Evolutionary conservation across 2,113 vertebrate species (phyloP), one percentile per base, ranked within the genome.

Genomic region (Microtus oregoni): DNA sequence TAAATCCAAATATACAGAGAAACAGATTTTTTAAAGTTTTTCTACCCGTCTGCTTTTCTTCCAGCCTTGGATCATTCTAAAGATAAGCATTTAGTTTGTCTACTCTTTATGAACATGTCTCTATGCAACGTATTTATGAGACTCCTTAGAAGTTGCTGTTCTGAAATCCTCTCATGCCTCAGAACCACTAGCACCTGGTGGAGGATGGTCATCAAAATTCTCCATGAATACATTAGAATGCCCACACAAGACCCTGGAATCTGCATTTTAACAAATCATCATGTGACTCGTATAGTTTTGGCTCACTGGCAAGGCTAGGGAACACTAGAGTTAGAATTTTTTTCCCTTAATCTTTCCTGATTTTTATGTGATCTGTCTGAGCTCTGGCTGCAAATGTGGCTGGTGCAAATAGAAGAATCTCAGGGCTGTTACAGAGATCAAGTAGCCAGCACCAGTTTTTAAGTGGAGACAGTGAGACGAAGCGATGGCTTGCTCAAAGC

Each of bases 341-440:
- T 10, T 90, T 41, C n/a, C 86, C 47, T 86, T 94, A 89, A 86
- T 65, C 17, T 22, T 95, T 67, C 68, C 70, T 79, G 41, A 19
- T 83, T 82, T 47, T 52, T 20, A 44, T 63, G 26, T 20, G n/a
- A 58, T 35, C 70, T 83, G 70, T 79, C 52, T 81, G n/a, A 24
- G 30, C 58, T 88, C 91, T 88, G 22, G 58, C 79, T 50, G 89
- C 63, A 11, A 82, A 94, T 61, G 41, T 61, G 22, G 70, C n/a
- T 38, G 15, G 78, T 30, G 63, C 26, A 88, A 73, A 92, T 52
- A 77, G 92, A 81, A 94, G 38, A 68, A 72, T 89, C 77, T 89
- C 44, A 41, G 52, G 55, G 76, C 32, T 85, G 81, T 67, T 77
- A 88, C 22, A 78, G 22, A 88, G 76, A 58, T 32, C 9, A 65